These are phyloP conservation scores for Nasonia longicornis DNA, from an alignment of 1,140 invertebrate genomes.

Conservation along the genomic window DNA sequence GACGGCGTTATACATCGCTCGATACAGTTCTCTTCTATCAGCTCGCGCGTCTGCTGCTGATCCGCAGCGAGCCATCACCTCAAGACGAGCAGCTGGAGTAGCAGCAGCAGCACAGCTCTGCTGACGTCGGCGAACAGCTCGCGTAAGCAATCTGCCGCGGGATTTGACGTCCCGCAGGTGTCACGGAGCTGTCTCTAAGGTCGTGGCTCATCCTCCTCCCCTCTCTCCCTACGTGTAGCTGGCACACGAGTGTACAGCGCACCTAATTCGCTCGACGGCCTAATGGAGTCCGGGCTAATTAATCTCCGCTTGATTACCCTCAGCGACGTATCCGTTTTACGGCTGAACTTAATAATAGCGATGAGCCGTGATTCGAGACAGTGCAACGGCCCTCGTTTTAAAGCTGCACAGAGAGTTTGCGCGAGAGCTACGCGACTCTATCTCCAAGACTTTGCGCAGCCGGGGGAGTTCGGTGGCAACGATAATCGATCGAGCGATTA, in stretches of 20 bases:
- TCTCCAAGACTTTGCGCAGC: slow-evolving; percentile 9
- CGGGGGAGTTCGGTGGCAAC: background rate
- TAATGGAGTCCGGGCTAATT: slow-evolving; percentile 3
- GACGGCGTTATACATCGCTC: too few relatives aligned
- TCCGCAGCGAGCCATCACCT: background rate
- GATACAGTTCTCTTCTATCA: too few relatives aligned
- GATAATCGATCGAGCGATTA: slow-evolving; percentile 41
- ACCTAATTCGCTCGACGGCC: slow-evolving; percentile 9
- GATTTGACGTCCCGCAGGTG: slow-evolving; percentile 32
- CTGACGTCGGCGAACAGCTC: background rate
- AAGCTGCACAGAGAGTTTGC: background rate
- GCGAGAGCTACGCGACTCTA: background rate
- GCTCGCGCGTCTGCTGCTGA: background rate
- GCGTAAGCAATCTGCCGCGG: slow-evolving; percentile 31
- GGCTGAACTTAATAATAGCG: background rate
- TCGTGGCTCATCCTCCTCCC: background rate
- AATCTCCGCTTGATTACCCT: slow-evolving; percentile 12
- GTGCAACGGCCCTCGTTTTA: too few relatives aligned
- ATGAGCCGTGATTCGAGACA: background rate
- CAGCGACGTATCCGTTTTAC: background rate
- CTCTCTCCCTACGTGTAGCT: background rate
- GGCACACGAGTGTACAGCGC: too few relatives aligned
- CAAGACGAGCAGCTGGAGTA: background rate
- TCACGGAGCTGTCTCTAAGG: slow-evolving; percentile 19
- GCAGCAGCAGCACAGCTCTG: background rate